Conservation (phyloP, 2,113 vertebrate genomes). For the Anhinga rufa region DNA sequence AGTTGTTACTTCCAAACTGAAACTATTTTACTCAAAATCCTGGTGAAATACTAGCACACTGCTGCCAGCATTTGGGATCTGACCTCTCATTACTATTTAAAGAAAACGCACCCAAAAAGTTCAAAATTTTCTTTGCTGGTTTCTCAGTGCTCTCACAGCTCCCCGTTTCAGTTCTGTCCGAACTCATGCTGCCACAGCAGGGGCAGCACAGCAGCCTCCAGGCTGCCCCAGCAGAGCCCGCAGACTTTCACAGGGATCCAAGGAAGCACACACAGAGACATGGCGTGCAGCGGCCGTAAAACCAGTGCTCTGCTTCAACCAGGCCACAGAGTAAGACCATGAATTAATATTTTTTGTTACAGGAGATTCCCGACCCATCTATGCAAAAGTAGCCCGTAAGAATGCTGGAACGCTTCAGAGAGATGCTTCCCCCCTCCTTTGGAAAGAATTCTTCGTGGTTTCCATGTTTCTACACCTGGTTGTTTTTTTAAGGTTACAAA, state of each 20-base stretch:
- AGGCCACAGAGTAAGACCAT: neutral
- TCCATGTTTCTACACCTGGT: neutral
- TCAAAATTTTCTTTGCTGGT: neutral
- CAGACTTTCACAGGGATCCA: neutral
- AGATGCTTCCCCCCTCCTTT: neutral
- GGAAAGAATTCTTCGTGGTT: neutral
- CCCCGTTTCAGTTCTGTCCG: neutral
- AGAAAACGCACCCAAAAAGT: neutral
- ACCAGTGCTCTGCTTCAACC: neutral
- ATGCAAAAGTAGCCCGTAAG: neutral
- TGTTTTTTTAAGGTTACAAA: neutral
- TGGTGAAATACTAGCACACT: neutral
- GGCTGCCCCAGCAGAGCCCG: neutral
- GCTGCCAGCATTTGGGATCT: neutral
- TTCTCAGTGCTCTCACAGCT: neutral
- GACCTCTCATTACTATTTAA: neutral
- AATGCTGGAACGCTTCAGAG: neutral
- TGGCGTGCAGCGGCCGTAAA: rapidly evolving
- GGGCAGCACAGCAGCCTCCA: neutral
- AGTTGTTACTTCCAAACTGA: neutral
- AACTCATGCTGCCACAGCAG: neutral
- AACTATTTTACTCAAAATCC: neutral
- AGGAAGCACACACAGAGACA: neutral
- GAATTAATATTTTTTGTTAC: neutral
- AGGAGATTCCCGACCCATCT: neutral